Base-by-base conservation (phyloP, 2,888 invertebrate species). In the Ctenicera cuprea region DNA sequence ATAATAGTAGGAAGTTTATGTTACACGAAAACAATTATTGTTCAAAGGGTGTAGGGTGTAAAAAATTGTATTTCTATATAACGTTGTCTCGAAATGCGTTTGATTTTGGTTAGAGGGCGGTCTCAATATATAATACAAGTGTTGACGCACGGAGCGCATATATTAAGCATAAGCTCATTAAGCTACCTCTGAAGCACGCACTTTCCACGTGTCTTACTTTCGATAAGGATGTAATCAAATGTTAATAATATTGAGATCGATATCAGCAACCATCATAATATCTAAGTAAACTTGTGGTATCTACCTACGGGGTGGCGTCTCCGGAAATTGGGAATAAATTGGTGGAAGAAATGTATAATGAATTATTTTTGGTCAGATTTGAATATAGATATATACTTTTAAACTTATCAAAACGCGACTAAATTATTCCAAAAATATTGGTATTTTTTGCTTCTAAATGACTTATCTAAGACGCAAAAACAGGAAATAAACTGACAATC, bases 251-350 rank as follows among this genome's bases (percentile, higher is more conserved):
- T 57, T 72, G 71, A 74, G 67, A 75, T 72, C 74, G 72, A 70
- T 70, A 59, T 59, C 45, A 52, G 69, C 48, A 65, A 73, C 69
- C 65, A 38, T 73, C 67, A 68, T 68, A 63, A 68, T 73, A 45
- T 45, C 45, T 45, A 18, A 45, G 63, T 65, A 64, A 65, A 67
- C 54, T 62, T 20, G 30, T 54, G 33, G 30, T 30, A 18, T 63
- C 18, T 11, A 72, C 26, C 57, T 63, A 41, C 54, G 16, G 41
- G 57, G 43, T 64, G 50, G 67, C 54, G 74, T 74, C 75, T 76
- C 75, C 67, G 75, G 83, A 83, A 83, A 82, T 83, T 83, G 83
- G 76, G 76, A 84, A 79, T 84, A 83, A 85, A 86, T 86, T 86
- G 85, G 83, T 84, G 85, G 85, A 86, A 86, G 61, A 69, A 68